Evolutionary conservation across 92 coral and sea anemone genomes (phyloP).

Genomic region (Epizoanthus rinbou): DNA sequence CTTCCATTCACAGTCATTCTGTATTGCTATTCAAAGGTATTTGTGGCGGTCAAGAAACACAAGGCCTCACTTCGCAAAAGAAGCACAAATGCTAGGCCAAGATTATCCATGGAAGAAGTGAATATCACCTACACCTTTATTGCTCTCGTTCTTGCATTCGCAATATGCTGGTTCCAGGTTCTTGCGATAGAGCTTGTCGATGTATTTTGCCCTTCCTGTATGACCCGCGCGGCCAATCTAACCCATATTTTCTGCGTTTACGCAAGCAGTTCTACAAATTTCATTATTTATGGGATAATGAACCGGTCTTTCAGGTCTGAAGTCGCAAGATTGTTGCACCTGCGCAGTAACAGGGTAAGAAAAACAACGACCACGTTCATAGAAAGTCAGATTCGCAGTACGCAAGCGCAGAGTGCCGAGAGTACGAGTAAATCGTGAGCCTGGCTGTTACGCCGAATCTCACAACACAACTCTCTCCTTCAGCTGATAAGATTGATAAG

Average conservation of each 20-base stretch:
- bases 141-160: constrained; percentile 16
- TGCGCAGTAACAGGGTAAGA: neutral
- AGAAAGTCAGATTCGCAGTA: neutral
- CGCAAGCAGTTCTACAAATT: constrained; percentile 24
- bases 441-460: neutral
- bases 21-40: constrained; percentile 22
- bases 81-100: neutral
- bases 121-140: constrained; percentile 4
- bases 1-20: constrained; percentile 18
- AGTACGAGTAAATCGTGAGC: neutral
- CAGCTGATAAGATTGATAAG: no score
- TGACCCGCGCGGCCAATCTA: constrained; percentile 29
- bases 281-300: constrained; percentile 28
- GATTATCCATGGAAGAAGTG: constrained; percentile 15
- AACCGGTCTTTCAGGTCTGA: constrained; percentile 15
- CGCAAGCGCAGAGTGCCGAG: neutral
- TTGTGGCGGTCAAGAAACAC: constrained; percentile 15
- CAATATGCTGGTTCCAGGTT: constrained; percentile 19
- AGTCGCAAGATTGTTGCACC: constrained; percentile 6
- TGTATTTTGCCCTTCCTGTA: constrained; percentile 8
- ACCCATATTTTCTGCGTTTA: constrained; percentile 30
- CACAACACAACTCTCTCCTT: no score
- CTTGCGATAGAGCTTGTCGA: constrained; percentile 32
- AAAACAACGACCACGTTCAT: no score
- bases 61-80: neutral